Base-by-base conservation (phyloP, 2,888 invertebrate species). In the Temnothorax rugatulus region DNA sequence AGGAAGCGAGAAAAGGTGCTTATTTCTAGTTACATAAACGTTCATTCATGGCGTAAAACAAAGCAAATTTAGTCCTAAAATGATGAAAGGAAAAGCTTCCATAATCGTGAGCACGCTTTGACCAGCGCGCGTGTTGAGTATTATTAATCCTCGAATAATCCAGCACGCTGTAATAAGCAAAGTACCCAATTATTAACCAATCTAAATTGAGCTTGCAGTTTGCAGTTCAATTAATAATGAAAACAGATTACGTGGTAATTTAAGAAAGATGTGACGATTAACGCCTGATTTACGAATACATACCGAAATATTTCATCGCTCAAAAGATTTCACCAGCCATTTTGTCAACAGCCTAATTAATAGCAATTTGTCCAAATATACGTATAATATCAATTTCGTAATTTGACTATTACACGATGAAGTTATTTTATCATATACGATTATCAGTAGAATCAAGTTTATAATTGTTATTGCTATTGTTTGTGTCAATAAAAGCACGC, bases 61-160 rank as follows among this genome's bases (percentile, higher is more conserved):
- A 75, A 75, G 50, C 69, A 63, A 71, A 50, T 68, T 73, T n/a
- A 64, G 59, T 54, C 38, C 68, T 61, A 64, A 74, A 52, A 41
- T 66, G 69, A 82, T 61, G 84, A 66, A 47, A 74, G 50, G 82
- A 57, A 61, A 66, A 82, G 75, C 47, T 82, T n/a, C 38, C 69
- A 63, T 71, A 69, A 82, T 84, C 69, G 29, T 41, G 47, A 54
- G 34, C 34, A 84, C 44, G 63, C 64, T 71, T 82, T 81, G 61
- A 81, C 54, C 50, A 57, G 29, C 11, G n/a, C n/a, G 29, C 11
- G n/a, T 15, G 41, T 38, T 25, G 81, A 61, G 41, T 81, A 81
- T 83, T 79, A 69, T 83, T 83, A 83, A 83, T 83, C 34, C 57
- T 69, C 54, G 9, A 34, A 25, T 63, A 81, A 81, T 83, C 29